phyloP scores from a whole-genome alignment of 2,888 invertebrate species.

The Sylvicola cinctus region DNA sequence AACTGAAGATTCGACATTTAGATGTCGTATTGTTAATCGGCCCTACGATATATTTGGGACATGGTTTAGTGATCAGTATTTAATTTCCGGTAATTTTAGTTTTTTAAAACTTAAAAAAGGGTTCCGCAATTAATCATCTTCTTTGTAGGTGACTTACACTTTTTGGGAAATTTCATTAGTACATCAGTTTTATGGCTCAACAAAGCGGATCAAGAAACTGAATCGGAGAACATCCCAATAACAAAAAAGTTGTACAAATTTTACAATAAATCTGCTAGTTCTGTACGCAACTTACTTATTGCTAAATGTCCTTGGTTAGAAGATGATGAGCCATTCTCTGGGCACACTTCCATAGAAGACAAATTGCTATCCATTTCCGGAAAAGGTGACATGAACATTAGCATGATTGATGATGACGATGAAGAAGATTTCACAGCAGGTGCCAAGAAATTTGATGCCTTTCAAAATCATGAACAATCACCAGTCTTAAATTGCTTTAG shows the following conservation, averaged over 20 bases:
- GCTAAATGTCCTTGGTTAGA: conserved; percentile 39
- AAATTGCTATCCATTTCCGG: conserved; percentile 13
- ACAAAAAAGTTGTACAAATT: conserved; percentile 51
- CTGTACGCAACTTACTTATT: conserved; percentile 54
- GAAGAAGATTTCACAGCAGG: too few species aligned
- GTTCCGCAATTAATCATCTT: too few species aligned
- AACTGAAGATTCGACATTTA: conserved; percentile 34
- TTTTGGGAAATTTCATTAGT: conserved; percentile 54
- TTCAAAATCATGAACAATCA: too few species aligned
- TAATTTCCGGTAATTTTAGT: conserved; percentile 69
- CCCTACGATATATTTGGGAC: conserved; percentile 77
- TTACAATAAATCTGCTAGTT: conserved; percentile 61
- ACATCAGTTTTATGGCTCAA: conserved; percentile 59
- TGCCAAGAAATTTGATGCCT: too few species aligned
- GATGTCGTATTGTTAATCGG: conserved; percentile 57
- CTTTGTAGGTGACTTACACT: conserved; percentile 56
- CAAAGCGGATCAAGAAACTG: conserved; percentile 44
- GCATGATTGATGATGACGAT: conserved; percentile 2
- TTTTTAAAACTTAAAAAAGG: too few species aligned
- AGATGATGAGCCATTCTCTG: too few species aligned
- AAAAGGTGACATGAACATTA: conserved; percentile 5
- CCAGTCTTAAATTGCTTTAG: too few species aligned
- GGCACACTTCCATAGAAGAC: too few species aligned
- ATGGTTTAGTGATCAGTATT: conserved; percentile 68
- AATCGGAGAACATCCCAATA: conserved; percentile 59